phyloP scores from a whole-genome alignment of 23 tunicate species.

The Pegea sp. region DNA sequence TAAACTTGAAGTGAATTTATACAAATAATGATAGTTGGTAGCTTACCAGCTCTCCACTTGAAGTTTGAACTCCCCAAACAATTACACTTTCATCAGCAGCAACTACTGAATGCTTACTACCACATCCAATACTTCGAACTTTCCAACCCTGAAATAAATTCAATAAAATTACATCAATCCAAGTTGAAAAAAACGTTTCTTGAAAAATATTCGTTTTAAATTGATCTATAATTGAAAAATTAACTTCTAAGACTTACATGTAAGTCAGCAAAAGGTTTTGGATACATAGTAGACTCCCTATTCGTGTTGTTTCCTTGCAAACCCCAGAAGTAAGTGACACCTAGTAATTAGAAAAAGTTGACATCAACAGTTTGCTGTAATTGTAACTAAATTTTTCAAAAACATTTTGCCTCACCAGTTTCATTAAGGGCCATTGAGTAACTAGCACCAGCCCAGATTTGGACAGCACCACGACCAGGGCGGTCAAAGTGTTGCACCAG shows the following conservation, averaged over 20 bases:
- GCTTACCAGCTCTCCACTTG: slow-evolving; percentile 75
- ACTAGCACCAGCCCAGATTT: slow-evolving; percentile 51
- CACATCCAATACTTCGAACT: slow-evolving; percentile 65
- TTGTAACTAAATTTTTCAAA: background rate
- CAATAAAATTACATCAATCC: background rate
- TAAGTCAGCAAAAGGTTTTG: slow-evolving; percentile 58
- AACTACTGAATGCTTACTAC: slow-evolving; percentile 50
- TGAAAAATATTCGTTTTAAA: too few relatives aligned
- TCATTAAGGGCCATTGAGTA: slow-evolving; percentile 64
- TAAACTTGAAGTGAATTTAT: too few relatives aligned
- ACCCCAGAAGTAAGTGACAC: slow-evolving; percentile 81
- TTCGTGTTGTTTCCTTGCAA: slow-evolving; percentile 47
- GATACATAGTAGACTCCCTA: slow-evolving; percentile 82
- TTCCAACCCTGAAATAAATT: slow-evolving; percentile 67
- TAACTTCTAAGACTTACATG: too few relatives aligned
- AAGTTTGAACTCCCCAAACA: slow-evolving; percentile 65
- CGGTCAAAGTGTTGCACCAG: slow-evolving; percentile 51
- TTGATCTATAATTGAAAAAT: too few relatives aligned
- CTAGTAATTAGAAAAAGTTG: slow-evolving; percentile 4
- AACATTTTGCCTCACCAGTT: too few relatives aligned
- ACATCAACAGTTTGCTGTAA: background rate
- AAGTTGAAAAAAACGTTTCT: too few relatives aligned
- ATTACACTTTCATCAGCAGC: slow-evolving; percentile 88
- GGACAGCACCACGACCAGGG: slow-evolving; percentile 44
- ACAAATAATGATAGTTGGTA: too few relatives aligned